Base-by-base conservation (phyloP, 2,888 invertebrate genomes). In the Morpho helenor region DNA sequence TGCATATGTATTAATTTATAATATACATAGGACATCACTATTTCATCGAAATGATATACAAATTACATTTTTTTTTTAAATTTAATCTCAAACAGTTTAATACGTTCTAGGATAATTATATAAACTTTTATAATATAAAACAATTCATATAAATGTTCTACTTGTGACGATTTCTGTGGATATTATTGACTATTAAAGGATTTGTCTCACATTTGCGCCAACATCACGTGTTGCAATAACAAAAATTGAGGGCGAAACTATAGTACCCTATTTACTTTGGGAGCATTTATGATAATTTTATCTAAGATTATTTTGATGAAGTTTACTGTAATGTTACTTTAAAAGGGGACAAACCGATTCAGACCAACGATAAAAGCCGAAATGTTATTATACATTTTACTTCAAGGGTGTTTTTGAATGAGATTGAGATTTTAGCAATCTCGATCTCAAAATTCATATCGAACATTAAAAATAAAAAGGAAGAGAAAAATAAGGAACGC, bases 281-380 rank as follows among this genome's bases (percentile, higher is more conserved):
- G 67, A 69, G 74, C 78, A 72, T 74, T 85, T 82, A 84, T 83
- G 79, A 73, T 85, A 83, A 85, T 84, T 68, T 80, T 82, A 84
- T 79, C 77, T 76, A 75, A 65, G 62, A 67, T 69, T 10, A 49
- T 49, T 49, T 43, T 49, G 48, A 43, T 31, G 8, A 42, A 43
- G 39, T 49, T 51, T 51, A 43, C 9, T 44, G 9, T 43, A 9
- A 16, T 43, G 39, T 44, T 31, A 48, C 23, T 22, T 16, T 39
- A 49, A 39, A 44, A 16, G 49, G 49, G 49, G 39, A 10, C 3
- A 55, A 39, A 42, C 42, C 23, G 41, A 9, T 40, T 39, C 42
- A 2, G n/a, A 45, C 10, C 10, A 10, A 10, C 45, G 10, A 45
- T 45, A 45, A 10, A 45, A 45, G 10, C 7, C 3, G 3, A 7